Conservation (phyloP, 2,113 vertebrate genomes). For the Bos taurus region DNA sequence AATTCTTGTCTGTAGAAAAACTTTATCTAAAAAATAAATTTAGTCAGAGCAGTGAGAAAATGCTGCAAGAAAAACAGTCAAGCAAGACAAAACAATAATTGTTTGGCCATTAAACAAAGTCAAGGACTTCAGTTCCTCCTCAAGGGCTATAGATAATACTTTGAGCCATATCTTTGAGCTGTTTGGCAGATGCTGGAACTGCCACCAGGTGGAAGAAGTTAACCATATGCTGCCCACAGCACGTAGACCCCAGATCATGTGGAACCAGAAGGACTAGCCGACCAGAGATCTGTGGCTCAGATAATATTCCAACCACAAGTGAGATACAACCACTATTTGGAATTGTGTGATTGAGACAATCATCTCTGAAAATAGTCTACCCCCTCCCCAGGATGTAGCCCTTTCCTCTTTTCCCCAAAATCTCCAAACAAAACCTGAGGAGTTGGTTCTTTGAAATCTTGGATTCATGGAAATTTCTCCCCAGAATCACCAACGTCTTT, state of each 20-base stretch:
- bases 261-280: neutral
- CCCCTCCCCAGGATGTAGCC: neutral
- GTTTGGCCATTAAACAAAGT: neutral
- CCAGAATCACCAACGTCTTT: neutral
- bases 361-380: neutral
- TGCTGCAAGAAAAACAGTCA: neutral
- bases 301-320: neutral
- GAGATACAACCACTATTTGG: neutral
- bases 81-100: neutral
- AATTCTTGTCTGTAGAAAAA: neutral
- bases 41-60: neutral
- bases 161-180: neutral
- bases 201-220: neutral
- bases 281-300: neutral
- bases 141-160: neutral
- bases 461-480: neutral
- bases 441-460: neutral
- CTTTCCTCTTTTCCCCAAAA: neutral
- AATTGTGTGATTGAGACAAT: neutral
- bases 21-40: neutral
- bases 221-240: neutral
- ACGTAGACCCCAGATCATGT: neutral
- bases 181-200: neutral
- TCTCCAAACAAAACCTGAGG: neutral
- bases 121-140: neutral